phyloP scores from a whole-genome alignment of 1,140 invertebrate species.

The Drosophila baimaii region DNA sequence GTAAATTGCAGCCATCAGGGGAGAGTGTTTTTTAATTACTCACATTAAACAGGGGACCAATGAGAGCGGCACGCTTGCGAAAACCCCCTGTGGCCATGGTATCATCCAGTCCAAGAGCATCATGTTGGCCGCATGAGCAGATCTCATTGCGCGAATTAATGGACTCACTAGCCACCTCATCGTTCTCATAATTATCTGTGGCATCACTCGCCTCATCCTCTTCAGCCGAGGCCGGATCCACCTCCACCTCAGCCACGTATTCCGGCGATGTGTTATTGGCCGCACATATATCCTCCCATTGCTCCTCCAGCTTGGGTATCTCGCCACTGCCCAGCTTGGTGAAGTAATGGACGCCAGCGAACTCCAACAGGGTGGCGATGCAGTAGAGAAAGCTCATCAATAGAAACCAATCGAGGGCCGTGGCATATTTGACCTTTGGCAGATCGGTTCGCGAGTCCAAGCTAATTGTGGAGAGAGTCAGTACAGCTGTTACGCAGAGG shows the following conservation, averaged over 20 bases:
- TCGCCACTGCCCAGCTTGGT: conserved; percentile 95
- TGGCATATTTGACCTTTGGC: conserved; percentile 96
- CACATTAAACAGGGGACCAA: conserved; percentile 88
- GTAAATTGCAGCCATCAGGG: background rate
- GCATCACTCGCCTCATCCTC: conserved; percentile 34
- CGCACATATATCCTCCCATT: conserved; percentile 88
- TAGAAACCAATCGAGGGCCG: conserved; percentile 96
- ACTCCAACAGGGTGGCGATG: conserved; percentile 95
- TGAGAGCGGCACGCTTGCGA: conserved; percentile 85
- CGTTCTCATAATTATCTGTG: conserved; percentile 40
- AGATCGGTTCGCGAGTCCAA: conserved; percentile 95
- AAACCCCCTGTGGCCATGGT: conserved; percentile 37
- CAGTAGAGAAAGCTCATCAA: conserved; percentile 97
- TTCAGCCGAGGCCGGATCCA: conserved; percentile 18
- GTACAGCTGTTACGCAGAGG: conserved; percentile 94
- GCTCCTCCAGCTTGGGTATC: conserved; percentile 90
- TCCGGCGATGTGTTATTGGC: conserved; percentile 9
- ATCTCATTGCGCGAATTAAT: conserved; percentile 61
- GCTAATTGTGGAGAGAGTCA: conserved; percentile 96
- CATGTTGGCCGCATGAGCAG: conserved; percentile 59
- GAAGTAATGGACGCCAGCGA: conserved; percentile 97
- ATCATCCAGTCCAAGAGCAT: conserved; percentile 36
- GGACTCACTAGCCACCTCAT: conserved; percentile 56
- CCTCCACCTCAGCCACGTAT: conserved; percentile 11
- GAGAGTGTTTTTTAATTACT: conserved; percentile 25